Evolutionary conservation across 2,888 invertebrate genomes (phyloP), one percentile per base, ranked within the genome.

Genomic region (Eristalis arbustorum): DNA sequence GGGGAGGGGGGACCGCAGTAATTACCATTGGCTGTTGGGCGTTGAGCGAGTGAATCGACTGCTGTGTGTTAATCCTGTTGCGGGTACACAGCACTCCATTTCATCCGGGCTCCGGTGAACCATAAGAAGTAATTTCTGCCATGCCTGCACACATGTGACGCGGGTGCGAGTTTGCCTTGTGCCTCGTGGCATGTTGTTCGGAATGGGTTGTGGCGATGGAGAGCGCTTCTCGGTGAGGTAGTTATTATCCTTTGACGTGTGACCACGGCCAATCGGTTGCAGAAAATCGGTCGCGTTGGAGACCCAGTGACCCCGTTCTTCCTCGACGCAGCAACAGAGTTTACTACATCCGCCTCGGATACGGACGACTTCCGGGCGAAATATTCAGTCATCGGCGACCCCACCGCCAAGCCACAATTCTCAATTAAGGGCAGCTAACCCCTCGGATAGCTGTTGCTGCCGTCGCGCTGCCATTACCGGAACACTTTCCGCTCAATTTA

Each of bases 401-500:
- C 71, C 61, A 49, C 49, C 69, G 34, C 67, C 68, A 34, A 81
- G 64, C 77, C 76, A 81, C 81, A 73, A 81, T 73, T 81, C 81
- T 85, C 81, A 85, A 85, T 85, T 81, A 85, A 77, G 49, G 77
- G 18, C 37, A 73, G 61, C 31, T 31, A 40, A 13, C 28, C 57
- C n/a, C 59, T 14, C 59, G 25, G 13, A 64, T 61, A 57, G 42
- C 64, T 14, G 28, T 28, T 37, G 28, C 61, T 40, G 49, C 77
- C 40, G 73, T 81, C 77, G 77, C 77, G 28, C 61, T 40, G 49
- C 77, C 40, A 77, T 81, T 81, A 77, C 77, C 81, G 77, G 73
- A 81, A 81, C 77, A 69, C 84, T 85, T 85, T 85, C 68, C 81
- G 81, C 84, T 81, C 84, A 85, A 85, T 85, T 85, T 85, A 81